These are phyloP conservation scores for Chesias legatella DNA, from an alignment of 2,888 invertebrate species.

Conservation along the genomic window DNA sequence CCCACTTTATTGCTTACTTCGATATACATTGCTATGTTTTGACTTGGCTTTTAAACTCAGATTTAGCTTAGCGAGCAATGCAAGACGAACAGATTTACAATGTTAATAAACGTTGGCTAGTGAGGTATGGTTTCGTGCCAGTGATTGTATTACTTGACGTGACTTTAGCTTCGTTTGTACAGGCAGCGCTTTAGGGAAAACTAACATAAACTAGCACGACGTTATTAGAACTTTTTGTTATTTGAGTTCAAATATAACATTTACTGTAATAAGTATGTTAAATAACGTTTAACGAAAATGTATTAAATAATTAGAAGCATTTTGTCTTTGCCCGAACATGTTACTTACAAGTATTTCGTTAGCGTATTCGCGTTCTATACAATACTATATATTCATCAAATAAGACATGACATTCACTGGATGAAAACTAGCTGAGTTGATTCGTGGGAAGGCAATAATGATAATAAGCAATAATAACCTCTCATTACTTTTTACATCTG, in stretches of 20 bases:
- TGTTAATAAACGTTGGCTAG: slow-evolving; percentile 2
- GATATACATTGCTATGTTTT: slow-evolving; percentile 35
- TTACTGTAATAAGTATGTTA: too few species aligned
- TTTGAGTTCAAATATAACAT: slow-evolving; percentile 13
- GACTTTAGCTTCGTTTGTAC: slow-evolving; percentile 64
- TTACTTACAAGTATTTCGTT: too few species aligned
- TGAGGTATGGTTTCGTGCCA: slow-evolving; percentile 36
- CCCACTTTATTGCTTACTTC: slow-evolving; percentile 12
- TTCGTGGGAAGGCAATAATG: too few species aligned
- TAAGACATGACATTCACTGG: too few species aligned
- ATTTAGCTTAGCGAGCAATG: neutral
- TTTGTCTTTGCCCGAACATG: too few species aligned
- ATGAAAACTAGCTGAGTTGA: too few species aligned
- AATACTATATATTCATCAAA: too few species aligned
- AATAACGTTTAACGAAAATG: too few species aligned
- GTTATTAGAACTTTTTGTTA: slow-evolving; percentile 31
- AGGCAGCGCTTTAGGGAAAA: slow-evolving; percentile 64
- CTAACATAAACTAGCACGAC: slow-evolving; percentile 70
- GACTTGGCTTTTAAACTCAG: neutral
- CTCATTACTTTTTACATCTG: too few species aligned
- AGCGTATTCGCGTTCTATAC: too few species aligned
- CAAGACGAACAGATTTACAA: neutral
- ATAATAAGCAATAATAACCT: too few species aligned
- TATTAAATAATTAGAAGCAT: too few species aligned
- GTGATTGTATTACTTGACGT: slow-evolving; percentile 65